Evolutionary conservation across 2,797 vertebrate genomes (phyloP).

Genomic region (Falco peregrinus): DNA sequence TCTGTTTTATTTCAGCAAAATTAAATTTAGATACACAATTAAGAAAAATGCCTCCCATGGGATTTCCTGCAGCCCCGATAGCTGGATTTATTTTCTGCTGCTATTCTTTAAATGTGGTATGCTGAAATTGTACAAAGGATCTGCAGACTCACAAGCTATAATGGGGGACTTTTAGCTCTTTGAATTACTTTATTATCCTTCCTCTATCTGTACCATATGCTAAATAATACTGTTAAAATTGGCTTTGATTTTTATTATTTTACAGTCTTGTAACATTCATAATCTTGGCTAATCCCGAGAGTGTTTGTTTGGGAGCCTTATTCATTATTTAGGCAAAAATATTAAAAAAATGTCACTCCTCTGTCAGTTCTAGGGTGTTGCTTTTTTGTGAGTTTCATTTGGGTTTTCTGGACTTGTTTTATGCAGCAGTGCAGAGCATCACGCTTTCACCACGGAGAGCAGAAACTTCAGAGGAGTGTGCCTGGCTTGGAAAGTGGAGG

Average conservation of each 20-base stretch:
- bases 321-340: slow-evolving; percentile 47
- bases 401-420: not conserved
- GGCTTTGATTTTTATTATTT: slow-evolving; percentile 46
- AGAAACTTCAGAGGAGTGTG: not conserved
- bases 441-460: not conserved
- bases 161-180: not conserved
- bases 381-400: not conserved
- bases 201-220: slow-evolving; percentile 26
- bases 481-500: not conserved
- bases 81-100: not conserved
- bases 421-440: not conserved
- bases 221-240: slow-evolving; percentile 59
- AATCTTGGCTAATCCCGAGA: slow-evolving; percentile 33
- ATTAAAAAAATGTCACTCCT: not conserved
- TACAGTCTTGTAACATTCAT: not conserved
- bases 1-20: not conserved
- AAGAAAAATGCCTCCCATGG: not conserved
- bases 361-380: not conserved
- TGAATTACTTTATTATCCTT: slow-evolving; percentile 16
- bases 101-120: not conserved
- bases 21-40: not conserved
- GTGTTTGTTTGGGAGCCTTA: slow-evolving; percentile 4
- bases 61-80: not conserved
- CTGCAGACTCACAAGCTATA: not conserved
- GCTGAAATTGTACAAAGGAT: not conserved